Conservation (phyloP, 2,888 invertebrate genomes). For the Coleophora flavipennella region DNA sequence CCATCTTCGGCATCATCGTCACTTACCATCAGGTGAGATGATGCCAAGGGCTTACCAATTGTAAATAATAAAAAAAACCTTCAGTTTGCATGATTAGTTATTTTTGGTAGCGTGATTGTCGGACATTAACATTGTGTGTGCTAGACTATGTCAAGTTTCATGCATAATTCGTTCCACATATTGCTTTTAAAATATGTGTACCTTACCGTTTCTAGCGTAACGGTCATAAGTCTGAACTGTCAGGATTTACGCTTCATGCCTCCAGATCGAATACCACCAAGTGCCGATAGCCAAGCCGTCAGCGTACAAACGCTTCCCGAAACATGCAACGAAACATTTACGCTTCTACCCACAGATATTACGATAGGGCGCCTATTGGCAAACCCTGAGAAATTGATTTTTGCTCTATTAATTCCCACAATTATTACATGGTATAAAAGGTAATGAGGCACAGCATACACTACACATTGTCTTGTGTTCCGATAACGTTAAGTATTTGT, state of each 20-base stretch:
- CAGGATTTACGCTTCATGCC: slow-evolving; percentile 10
- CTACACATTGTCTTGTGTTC: slow-evolving; percentile 33
- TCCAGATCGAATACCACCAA: slow-evolving; percentile 6
- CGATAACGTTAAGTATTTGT: slow-evolving; percentile 8
- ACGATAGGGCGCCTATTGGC: slow-evolving; percentile 47
- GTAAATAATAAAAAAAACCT: no score
- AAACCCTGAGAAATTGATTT: slow-evolving; percentile 65
- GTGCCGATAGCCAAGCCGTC: neutral
- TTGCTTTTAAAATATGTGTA: no score
- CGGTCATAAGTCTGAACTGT: neutral
- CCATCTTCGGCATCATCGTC: no score
- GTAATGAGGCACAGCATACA: slow-evolving; percentile 43
- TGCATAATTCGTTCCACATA: no score
- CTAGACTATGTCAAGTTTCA: no score
- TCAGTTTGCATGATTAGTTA: no score
- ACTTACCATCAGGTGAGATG: no score
- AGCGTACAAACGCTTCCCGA: slow-evolving; percentile 7
- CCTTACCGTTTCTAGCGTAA: no score
- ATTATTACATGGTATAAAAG: slow-evolving; percentile 60
- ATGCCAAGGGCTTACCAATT: no score
- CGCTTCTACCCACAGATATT: slow-evolving; percentile 21
- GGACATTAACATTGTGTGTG: no score
- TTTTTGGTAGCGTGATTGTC: no score
- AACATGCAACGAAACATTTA: slow-evolving; percentile 23
- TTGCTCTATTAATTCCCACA: slow-evolving; percentile 70